Conservation (phyloP, 2,888 invertebrate genomes). For the Acanthosepion esculentum region DNA sequence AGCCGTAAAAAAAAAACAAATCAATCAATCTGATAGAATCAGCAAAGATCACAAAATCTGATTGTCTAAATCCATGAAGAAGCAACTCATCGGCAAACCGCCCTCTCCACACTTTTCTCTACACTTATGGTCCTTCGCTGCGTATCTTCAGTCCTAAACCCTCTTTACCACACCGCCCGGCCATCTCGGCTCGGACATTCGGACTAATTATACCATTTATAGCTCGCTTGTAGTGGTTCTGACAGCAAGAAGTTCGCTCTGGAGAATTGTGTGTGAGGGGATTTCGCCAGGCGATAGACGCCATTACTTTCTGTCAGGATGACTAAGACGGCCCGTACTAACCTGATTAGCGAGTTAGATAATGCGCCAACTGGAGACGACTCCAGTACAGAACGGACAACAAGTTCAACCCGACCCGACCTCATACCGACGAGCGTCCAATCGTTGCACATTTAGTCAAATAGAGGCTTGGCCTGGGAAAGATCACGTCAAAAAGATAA, state of each 20-base stretch:
- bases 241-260: neutral
- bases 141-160: no score
- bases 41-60: neutral
- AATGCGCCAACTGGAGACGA: neutral
- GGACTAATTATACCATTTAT: conserved; percentile 22
- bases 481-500: neutral
- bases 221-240: neutral
- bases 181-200: neutral
- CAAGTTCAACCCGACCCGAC: neutral
- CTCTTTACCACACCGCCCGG: neutral
- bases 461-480: neutral
- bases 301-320: neutral
- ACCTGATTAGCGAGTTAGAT: neutral
- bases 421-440: neutral
- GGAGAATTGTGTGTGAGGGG: neutral
- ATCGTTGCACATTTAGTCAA: neutral
- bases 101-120: neutral
- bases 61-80: neutral
- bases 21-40: neutral
- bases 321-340: neutral
- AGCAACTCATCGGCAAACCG: neutral
- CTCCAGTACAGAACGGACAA: neutral
- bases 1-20: no score
- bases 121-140: neutral
- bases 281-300: conserved; percentile 18